Percentiles rank a stretch among this genome's conserved stretches.
Evolutionary conservation across 2,888 invertebrate species (phyloP).

Genomic region (Ennomos erosarius): DNA sequence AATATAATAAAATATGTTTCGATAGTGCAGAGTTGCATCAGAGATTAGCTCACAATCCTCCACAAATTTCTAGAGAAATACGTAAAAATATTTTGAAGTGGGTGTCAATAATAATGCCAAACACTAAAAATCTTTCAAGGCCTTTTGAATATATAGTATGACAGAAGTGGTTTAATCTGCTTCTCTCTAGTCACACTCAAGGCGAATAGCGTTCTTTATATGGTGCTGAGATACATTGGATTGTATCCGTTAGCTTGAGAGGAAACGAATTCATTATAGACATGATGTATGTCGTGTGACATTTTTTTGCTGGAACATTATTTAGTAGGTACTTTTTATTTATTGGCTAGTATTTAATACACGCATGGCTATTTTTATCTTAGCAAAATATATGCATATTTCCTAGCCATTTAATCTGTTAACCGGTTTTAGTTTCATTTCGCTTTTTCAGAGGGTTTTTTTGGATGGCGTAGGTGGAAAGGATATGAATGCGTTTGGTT

Average conservation of each 20-base stretch:
- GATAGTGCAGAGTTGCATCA: constrained; percentile 1
- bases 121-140: constrained; percentile 24
- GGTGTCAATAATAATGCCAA: constrained; percentile 18
- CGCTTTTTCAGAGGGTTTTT: no score
- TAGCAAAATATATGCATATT: no score
- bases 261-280: constrained; percentile 24
- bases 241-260: constrained; percentile 20
- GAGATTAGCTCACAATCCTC: constrained; percentile 8
- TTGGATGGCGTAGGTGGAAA: no score
- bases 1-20: not conserved
- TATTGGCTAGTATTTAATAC: no score
- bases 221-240: constrained; percentile 16
- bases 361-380: no score
- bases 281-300: constrained; percentile 7
- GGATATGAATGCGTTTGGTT: no score
- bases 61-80: constrained; percentile 10
- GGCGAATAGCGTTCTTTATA: constrained; percentile 23
- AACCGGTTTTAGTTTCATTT: no score
- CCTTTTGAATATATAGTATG: constrained; percentile 6
- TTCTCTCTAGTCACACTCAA: constrained; percentile 8
- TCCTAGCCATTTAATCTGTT: no score
- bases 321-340: no score
- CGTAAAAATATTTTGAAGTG: constrained; percentile 11
- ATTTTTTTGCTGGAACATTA: not conserved
- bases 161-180: constrained; percentile 9